These are phyloP conservation scores for Galaxea fascicularis DNA, from an alignment of 92 coral and sea anemone species.

Conservation along the genomic window DNA sequence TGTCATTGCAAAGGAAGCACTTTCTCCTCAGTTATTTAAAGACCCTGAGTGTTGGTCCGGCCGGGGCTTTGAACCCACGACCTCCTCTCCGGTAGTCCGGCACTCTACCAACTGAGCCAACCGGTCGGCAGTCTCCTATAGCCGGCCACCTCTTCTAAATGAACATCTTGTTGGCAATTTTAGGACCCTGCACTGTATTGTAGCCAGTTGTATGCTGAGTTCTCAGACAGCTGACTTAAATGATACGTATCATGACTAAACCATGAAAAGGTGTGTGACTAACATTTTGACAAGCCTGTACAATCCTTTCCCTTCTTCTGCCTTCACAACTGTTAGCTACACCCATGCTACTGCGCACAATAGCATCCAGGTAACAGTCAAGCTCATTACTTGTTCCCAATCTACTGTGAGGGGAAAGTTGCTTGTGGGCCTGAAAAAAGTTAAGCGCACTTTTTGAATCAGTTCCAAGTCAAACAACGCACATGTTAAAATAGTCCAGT, in stretches of 20 bases:
- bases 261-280: neutral
- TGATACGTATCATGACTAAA: no score
- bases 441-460: neutral
- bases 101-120: no score
- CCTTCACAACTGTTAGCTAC: conserved; percentile 93
- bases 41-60: no score
- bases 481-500: no score
- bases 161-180: no score
- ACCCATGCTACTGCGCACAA: conserved; percentile 90
- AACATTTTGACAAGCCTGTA: conserved; percentile 83
- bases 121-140: no score
- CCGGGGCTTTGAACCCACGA: no score
- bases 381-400: conserved; percentile 80
- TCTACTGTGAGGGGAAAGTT: conserved; percentile 66
- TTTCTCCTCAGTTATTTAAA: no score
- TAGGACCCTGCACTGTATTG: no score
- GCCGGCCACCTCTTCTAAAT: no score
- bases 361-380: conserved; percentile 95
- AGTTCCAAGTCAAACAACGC: neutral
- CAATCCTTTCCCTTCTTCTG: conserved; percentile 76
- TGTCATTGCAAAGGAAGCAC: no score
- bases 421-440: conserved; percentile 74
- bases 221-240: neutral
- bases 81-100: no score
- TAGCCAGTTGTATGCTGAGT: neutral